phyloP scores from a whole-genome alignment of 2,113 vertebrate species.

The Cairina moschata region DNA sequence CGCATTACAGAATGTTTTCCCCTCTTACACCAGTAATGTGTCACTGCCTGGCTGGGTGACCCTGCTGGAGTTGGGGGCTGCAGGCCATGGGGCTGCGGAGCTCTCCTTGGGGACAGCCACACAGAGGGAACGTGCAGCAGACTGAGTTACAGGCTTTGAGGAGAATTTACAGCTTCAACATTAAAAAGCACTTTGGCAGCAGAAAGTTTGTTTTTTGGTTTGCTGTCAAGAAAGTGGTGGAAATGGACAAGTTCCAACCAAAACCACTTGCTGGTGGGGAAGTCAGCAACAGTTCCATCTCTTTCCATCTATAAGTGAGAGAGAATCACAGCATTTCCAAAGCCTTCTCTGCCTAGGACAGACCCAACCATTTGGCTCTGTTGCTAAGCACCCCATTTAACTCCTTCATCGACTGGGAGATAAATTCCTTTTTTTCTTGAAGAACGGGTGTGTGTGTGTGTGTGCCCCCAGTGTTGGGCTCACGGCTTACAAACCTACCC shows the following conservation, averaged over 20 bases:
- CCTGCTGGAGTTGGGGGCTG: rapidly evolving
- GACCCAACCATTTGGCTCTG: not conserved
- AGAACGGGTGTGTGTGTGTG: not conserved
- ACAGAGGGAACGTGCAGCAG: not conserved
- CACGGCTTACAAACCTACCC: not conserved
- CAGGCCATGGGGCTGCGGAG: not conserved
- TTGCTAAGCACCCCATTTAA: no score
- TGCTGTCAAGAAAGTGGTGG: not conserved
- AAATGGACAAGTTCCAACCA: not conserved
- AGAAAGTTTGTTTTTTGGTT: not conserved
- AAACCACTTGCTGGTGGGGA: not conserved
- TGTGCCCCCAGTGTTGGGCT: not conserved
- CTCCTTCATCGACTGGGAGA: not conserved
- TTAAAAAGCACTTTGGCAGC: not conserved
- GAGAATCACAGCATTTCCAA: not conserved
- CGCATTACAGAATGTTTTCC: not conserved
- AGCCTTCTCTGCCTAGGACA: not conserved
- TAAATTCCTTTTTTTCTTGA: not conserved
- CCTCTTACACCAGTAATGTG: not conserved
- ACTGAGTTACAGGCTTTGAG: not conserved
- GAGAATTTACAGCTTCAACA: not conserved
- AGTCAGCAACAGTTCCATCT: not conserved
- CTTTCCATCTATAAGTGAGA: not conserved
- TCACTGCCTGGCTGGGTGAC: not conserved
- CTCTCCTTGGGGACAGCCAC: not conserved